Percentiles rank a stretch among this genome's conserved stretches.
phyloP scores from a whole-genome alignment of 2,888 invertebrate genomes.

The Trissolcus brochymenae region DNA sequence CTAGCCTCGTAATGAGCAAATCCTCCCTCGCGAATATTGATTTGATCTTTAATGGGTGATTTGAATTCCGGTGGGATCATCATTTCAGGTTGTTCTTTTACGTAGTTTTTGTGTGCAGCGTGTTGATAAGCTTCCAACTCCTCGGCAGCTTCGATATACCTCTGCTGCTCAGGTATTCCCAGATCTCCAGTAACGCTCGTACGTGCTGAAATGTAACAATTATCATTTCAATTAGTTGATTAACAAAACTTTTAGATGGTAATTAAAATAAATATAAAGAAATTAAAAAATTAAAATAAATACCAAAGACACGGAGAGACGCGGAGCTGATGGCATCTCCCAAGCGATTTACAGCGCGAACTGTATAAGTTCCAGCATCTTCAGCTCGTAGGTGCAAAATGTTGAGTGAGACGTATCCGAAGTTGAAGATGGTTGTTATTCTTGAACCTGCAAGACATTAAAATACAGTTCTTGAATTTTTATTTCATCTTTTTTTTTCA shows the following conservation, averaged over 20 bases:
- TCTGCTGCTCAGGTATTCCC: constrained; percentile 92
- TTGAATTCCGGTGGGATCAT: constrained; percentile 90
- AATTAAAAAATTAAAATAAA: constrained; percentile 13
- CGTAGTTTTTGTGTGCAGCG: constrained; percentile 87
- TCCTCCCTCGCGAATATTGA: constrained; percentile 91
- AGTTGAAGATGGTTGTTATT: constrained; percentile 98
- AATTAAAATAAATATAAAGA: no score
- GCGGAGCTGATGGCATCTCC: constrained; percentile 94
- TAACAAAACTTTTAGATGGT: no score
- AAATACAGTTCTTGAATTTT: not conserved
- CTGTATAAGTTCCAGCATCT: constrained; percentile 97
- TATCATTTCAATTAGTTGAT: no score
- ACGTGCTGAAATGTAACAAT: constrained; percentile 76
- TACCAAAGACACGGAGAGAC: constrained; percentile 83
- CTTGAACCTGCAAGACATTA: constrained; percentile 81
- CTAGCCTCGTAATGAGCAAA: constrained; percentile 97
- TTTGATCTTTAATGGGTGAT: constrained; percentile 91
- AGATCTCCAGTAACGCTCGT: constrained; percentile 91
- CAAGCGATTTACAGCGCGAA: constrained; percentile 91
- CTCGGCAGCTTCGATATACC: constrained; percentile 94
- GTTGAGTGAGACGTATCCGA: constrained; percentile 98
- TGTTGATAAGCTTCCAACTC: constrained; percentile 92
- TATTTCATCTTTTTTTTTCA: not conserved
- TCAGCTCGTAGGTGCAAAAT: constrained; percentile 99
- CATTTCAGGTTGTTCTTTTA: constrained; percentile 88